Evolutionary conservation across 2,797 vertebrate species (phyloP).

Genomic region (Gallinago solitaria): DNA sequence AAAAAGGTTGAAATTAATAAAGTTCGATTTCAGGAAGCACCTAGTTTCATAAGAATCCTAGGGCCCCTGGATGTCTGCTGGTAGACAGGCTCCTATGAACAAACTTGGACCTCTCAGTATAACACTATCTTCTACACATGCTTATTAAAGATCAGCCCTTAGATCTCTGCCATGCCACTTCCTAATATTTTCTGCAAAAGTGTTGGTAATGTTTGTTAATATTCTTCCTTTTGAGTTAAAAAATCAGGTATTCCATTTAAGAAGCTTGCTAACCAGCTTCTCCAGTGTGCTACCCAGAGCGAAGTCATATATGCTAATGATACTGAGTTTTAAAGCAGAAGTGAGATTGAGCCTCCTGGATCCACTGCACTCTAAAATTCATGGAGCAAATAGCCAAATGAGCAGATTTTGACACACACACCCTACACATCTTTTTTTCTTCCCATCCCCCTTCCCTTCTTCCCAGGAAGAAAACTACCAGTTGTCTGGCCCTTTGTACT

Average conservation of each 20-base stretch:
- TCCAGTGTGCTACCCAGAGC: background rate
- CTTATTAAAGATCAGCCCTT: background rate
- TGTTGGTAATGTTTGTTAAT: background rate
- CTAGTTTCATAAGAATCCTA: background rate
- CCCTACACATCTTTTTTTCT: background rate
- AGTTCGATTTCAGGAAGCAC: background rate
- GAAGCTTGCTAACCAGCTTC: background rate
- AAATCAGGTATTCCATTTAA: background rate
- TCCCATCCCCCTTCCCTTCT: no score
- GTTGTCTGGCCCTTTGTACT: background rate
- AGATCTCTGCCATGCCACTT: background rate
- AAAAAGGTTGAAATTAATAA: background rate
- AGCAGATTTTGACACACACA: background rate
- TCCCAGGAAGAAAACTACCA: rapidly evolving
- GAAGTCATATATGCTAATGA: background rate
- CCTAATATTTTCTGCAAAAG: background rate
- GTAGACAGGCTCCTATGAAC: background rate
- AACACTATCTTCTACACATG: rapidly evolving
- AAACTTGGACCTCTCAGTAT: background rate
- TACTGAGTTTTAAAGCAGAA: background rate
- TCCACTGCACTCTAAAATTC: background rate
- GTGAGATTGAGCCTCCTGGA: background rate
- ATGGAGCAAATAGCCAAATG: background rate
- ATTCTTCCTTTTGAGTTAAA: background rate
- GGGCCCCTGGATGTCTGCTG: background rate